Evolutionary conservation across 1,140 invertebrate species (phyloP).

Genomic region (Tetranychus cinnabarinus): DNA sequence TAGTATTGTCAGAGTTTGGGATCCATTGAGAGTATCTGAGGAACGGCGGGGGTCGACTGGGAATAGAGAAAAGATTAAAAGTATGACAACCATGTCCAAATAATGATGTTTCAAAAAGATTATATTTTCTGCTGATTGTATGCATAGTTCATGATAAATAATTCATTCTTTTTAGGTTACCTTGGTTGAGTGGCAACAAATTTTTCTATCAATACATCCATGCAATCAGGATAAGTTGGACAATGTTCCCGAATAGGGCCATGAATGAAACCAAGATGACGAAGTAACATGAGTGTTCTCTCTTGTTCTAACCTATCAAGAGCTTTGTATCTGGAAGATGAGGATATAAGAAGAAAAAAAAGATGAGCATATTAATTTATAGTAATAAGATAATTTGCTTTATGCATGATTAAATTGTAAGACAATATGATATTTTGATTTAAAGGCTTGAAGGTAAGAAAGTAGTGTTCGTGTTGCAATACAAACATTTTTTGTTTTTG

Average conservation of each 20-base stretch:
- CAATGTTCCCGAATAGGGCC: conserved; percentile 82
- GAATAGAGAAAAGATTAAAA: background rate
- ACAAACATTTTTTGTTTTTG: no score
- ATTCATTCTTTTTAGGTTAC: background rate
- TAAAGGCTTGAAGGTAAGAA: no score
- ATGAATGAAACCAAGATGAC: conserved; percentile 85
- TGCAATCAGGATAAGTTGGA: conserved; percentile 60
- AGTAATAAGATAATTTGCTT: background rate
- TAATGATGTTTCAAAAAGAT: background rate
- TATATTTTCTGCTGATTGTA: background rate
- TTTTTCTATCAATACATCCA: conserved; percentile 49
- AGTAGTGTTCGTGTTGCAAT: no score
- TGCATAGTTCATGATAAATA: background rate
- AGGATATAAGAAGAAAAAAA: background rate
- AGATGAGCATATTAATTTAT: background rate
- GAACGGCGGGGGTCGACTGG: conserved; percentile 35
- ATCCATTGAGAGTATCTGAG: conserved; percentile 39
- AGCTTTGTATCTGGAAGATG: conserved; percentile 47
- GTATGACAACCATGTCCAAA: background rate
- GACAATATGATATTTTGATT: conserved; percentile 4
- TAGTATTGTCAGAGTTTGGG: conserved; percentile 37
- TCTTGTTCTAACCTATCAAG: conserved; percentile 80
- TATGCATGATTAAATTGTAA: background rate
- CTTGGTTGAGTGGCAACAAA: conserved; percentile 5
- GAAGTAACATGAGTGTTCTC: conserved; percentile 71